phyloP scores from a whole-genome alignment of 2,113 vertebrate genomes.

The Alosa alosa region DNA sequence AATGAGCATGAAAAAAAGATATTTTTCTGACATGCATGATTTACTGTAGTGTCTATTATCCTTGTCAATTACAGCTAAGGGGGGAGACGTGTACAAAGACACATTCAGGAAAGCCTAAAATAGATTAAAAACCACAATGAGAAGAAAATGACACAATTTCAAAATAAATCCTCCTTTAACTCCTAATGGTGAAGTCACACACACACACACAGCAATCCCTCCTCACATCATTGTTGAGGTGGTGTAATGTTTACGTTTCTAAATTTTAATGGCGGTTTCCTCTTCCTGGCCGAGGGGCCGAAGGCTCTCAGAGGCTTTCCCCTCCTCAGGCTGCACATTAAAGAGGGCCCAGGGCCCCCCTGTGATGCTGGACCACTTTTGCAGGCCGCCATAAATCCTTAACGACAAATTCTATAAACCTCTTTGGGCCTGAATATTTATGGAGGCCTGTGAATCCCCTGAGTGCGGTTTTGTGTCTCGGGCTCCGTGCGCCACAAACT shows the following conservation, averaged over 20 bases:
- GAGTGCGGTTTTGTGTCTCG: conserved; percentile 68
- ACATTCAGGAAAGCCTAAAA: background rate
- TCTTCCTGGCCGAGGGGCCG: conserved; percentile 39
- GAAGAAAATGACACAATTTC: background rate
- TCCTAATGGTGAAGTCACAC: background rate
- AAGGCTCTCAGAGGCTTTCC: conserved; percentile 35
- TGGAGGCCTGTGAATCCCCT: conserved; percentile 66
- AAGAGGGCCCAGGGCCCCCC: conserved; percentile 37
- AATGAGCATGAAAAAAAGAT: background rate
- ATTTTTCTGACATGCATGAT: background rate
- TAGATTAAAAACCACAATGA: background rate
- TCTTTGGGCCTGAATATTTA: conserved; percentile 71
- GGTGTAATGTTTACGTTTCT: conserved; percentile 48
- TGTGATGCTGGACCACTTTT: conserved; percentile 54
- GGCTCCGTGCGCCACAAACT: conserved; percentile 58
- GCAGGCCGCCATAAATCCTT: conserved; percentile 70
- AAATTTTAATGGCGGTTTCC: conserved; percentile 49
- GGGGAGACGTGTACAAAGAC: background rate
- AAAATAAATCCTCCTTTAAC: background rate
- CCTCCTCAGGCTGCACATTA: conserved; percentile 25
- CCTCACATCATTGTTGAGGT: background rate
- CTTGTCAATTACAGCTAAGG: background rate
- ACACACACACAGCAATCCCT: background rate
- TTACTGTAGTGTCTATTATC: background rate
- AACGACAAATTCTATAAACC: conserved; percentile 71